Evolutionary conservation across 2,888 invertebrate genomes (phyloP), one percentile per base, ranked within the genome.

Genomic region (Synanthedon vespiformis): DNA sequence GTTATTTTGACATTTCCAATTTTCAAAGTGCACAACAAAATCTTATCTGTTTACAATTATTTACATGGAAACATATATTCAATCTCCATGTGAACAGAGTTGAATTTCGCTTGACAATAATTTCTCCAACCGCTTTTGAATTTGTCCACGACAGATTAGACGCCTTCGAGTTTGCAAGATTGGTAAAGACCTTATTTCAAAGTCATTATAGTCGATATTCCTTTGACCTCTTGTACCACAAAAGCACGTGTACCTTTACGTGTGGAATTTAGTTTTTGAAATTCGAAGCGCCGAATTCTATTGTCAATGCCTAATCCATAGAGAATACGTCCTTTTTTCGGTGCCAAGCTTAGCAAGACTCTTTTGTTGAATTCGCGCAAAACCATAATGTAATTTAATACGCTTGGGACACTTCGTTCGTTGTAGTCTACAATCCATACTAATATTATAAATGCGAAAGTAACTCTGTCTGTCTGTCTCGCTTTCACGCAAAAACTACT

Each of bases 221-320:
- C 27, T 53, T 53, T 52, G 47, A 49, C 40, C 10, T 49, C 27
- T 51, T 13, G n/a, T 50, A 11, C 12, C 40, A 10, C 14, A 50
- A 50, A n/a, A 4, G 40, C 50, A 34, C 8, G 16, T 16, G 12
- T 49, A 49, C 18, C 12, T 27, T 27, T 27, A 47, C 16, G 18
- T 57, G 34, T 44, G 44, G 13, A 34, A 34, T 34, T 34, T 34
- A 34, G 10, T 13, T 44, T 49, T 53, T 50, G 58, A 56, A 59
- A 56, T 61, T 55, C 53, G 57, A 51, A 55, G 56, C 53, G 58
- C 57, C 54, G 40, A 48, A 55, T 54, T 63, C 65, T 58, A 59
- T 70, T 70, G 68, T 69, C 56, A 58, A 52, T 58, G 61, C 61
- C 18, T 71, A 72, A 71, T 72, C 71, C 67, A 59, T 47, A 58